phyloP scores from a whole-genome alignment of 1,140 invertebrate genomes.

The Tetraneura akinire region DNA sequence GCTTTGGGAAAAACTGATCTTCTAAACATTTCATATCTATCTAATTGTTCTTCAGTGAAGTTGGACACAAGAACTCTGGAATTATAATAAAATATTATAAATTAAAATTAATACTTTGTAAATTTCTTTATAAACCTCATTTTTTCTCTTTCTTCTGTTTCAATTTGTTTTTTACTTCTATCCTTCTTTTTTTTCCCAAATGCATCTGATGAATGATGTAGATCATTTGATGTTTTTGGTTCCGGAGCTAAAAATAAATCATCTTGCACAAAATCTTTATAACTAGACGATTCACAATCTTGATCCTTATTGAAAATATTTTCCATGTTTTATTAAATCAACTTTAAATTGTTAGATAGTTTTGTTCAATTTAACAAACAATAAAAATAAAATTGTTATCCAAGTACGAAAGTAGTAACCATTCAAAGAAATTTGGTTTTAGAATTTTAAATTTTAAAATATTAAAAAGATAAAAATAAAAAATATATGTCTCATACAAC shows the following conservation, averaged over 20 bases:
- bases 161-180: slow-evolving; percentile 57
- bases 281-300: neutral
- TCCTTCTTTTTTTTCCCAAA: slow-evolving; percentile 43
- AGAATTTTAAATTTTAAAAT: no score
- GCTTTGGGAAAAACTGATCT: slow-evolving; percentile 96
- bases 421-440: no score
- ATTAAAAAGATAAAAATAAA: no score
- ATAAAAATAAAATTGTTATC: no score
- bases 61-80: slow-evolving; percentile 92
- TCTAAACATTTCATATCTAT: slow-evolving; percentile 93
- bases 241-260: slow-evolving; percentile 48
- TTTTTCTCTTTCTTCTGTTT: slow-evolving; percentile 58
- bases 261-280: slow-evolving; percentile 37
- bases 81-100: slow-evolving; percentile 56
- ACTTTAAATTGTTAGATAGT: no score
- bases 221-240: slow-evolving; percentile 37
- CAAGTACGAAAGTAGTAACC: no score
- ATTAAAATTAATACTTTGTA: neutral
- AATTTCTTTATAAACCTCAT: slow-evolving; percentile 56
- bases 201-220: slow-evolving; percentile 22
- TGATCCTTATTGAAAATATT: slow-evolving; percentile 43
- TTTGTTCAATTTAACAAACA: no score
- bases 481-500: no score
- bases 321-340: no score
- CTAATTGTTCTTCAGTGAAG: slow-evolving; percentile 96